Base-by-base conservation (phyloP, 2,888 invertebrate species). In the Hirtodrosophila histrioides region DNA sequence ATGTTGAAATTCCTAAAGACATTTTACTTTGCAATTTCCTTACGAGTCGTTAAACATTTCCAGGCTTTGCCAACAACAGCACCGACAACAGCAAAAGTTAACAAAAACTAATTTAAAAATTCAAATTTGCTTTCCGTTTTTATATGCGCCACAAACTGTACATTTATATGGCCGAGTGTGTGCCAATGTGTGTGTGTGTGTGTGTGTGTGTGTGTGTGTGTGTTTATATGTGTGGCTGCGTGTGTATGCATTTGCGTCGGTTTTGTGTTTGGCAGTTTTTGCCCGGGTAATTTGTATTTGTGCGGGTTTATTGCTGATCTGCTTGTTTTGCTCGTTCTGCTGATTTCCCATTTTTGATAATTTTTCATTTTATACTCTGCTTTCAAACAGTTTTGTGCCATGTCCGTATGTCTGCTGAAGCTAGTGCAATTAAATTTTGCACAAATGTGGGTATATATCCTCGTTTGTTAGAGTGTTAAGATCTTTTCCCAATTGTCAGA, bases 51-150 rank as follows among this genome's bases (percentile, higher is more conserved):
- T 90, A 89, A 90, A 88, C 89, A 89, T 89, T 89, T 89, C 88
- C 84, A 84, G 84, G 87, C 84, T 69, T 55, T 79, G 65, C 49
- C 60, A 65, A 46, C 64, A 67, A 62, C 57, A 78, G 5, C 63
- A 46, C 55, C 69, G 57, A 56, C 81, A 81, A 71, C 77, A 74
- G 80, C 74, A 81, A 78, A 89, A 91, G 89, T 89, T 90, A 89
- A 88, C 90, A 70, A 91, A 91, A 91, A 91, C 91, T 91, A 91
- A 91, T 91, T 91, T 91, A 90, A 91, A 91, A 91, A 91, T 91
- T 91, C 90, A 91, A 91, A 91, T 91, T 89, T 90, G 72, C 83
- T 86, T 89, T 86, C 81, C 77, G 76, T 74, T 75, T 84, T 79
- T 79, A 84, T 84, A 84, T 87, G 83, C 87, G 68, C 67, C 79